Evolutionary conservation across 2,888 invertebrate species (phyloP), one percentile per base, ranked within the genome.

Genomic region (Neria commutata): DNA sequence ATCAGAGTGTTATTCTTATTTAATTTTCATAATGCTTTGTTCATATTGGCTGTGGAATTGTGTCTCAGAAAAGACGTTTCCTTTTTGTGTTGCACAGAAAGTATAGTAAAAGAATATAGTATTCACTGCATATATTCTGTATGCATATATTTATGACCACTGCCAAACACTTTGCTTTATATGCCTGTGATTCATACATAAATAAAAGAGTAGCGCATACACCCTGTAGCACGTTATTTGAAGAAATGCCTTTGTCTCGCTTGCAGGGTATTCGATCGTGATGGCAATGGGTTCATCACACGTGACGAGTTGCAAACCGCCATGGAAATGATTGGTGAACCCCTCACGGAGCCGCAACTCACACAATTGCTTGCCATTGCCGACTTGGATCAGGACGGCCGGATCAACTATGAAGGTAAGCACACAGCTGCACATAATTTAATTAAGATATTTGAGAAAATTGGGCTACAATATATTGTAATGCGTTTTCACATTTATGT

Each of bases 231-330:
- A n/a, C n/a, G n/a, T n/a, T n/a, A n/a, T 54, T 50, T 33, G 5
- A 33, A 19, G 21, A 6, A 21, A 16, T 19, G 21, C 23, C 45
- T 33, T 54, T 49, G 26, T 21, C 37, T 37, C 58, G 58, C 56
- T 46, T 54, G 26, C 61, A 87, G 91, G 78, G 94, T 92, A 54
- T 94, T 95, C 79, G 94, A 95, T 83, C 88, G 92, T 59, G 94
- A 95, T 78, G 89, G 91, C 74, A 94, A 95, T 80, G 95, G 95
- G 29, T 95, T 90, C 82, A 94, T 95, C 78, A 92, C 91, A 40
- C 85, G 88, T 73, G 91, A 91, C 76, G 91, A 91, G 80, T 83
- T 91, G 48, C 87, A 88, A 73, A 84, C 87, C 56, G 91, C 91
- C n/a, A 87, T 92, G 84, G 91, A 91, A 81, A 89, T 91, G 86